Base-by-base conservation (phyloP, 2,888 invertebrate genomes). In the Nymphalis polychloros region DNA sequence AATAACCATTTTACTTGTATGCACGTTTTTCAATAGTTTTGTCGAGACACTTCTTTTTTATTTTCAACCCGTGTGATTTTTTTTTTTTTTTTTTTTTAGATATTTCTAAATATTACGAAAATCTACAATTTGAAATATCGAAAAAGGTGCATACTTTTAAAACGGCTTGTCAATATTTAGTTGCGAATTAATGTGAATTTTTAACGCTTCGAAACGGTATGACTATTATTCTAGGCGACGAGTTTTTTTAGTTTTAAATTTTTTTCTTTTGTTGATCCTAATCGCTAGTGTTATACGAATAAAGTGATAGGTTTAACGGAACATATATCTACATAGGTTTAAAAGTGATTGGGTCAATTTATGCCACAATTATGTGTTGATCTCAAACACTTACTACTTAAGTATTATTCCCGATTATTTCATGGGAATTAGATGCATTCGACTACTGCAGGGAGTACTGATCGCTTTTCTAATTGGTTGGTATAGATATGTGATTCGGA, bases 291-390 rank as follows among this genome's bases (percentile, higher is more conserved):
- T 80, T 77, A 76, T 80, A 78, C 7, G 35, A 60, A 63, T 75
- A 75, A 80, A 80, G 80, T 78, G 78, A 77, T 83, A 80, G 80
- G 72, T 79, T 80, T 41, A 47, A 64, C 59, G 41, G 75, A 76
- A 75, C 81, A 79, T 84, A 77, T 70, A 41, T 53, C n/a, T 57
- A 57, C 41, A 27, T 57, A 57, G 57, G 57, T 79, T 79, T 80
- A 80, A 82, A 85, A 85, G 87, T 88, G 87, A 84, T 86, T 85
- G 88, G 89, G 89, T 89, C 87, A 89, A 88, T 88, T 88, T 75
- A 84, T 85, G 79, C 81, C 81, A 85, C 87, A 82, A 77, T 79
- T 77, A 75, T 71, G 89, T 86, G 82, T 87, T 89, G 92, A 92
- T 92, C 92, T 92, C 91, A 90, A 83, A 81, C 84, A 85, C 84